Evolutionary conservation across 2,113 vertebrate species (phyloP), one percentile per base, ranked within the genome.

Genomic region (Aviceda subcristata): DNA sequence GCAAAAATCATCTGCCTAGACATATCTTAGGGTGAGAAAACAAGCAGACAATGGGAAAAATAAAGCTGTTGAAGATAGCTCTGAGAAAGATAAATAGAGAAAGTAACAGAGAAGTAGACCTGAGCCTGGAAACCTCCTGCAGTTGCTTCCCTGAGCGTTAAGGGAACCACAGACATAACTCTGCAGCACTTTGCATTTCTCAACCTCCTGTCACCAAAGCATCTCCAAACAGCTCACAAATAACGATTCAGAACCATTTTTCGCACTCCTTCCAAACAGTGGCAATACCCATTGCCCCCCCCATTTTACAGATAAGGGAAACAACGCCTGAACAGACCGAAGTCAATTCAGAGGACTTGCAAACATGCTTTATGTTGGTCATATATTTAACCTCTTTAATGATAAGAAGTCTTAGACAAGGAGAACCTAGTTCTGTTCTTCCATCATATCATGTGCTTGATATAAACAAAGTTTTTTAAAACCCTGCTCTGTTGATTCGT

Each of bases 211-310:
- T 45, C 46, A 51, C 34, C 43, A 76, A 55, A 86, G 12, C 22
- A 32, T 18, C 74, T 73, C 57, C 51, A 60, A 77, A 67, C 5
- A 88, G 46, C 39, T 75, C 36, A 30, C 14, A 38, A 75, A 67
- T 38, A 74, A 55, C 15, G 7, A 86, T 57, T 72, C 62, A 50
- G 50, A 77, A 46, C 29, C 50, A 71, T 6, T 66, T 18, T 43
- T 79, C 7, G 2, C n/a, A 21, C 12, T 71, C 30, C 24, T 76
- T 38, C 43, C 19, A 78, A 78, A 46, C 7, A 46, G 13, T 29
- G 38, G 29, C 32, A 86, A 11, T 18, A 59, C 8, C 32, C 62
- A 14, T 71, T 30, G 11, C 0, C 0, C 8, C 15, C 17, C 5
- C 18, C 9, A 5, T 67, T 85, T 88, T 48, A 68, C 17, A 93